Conservation (phyloP, 2,113 vertebrate species). For the Xyrauchen texanus region DNA sequence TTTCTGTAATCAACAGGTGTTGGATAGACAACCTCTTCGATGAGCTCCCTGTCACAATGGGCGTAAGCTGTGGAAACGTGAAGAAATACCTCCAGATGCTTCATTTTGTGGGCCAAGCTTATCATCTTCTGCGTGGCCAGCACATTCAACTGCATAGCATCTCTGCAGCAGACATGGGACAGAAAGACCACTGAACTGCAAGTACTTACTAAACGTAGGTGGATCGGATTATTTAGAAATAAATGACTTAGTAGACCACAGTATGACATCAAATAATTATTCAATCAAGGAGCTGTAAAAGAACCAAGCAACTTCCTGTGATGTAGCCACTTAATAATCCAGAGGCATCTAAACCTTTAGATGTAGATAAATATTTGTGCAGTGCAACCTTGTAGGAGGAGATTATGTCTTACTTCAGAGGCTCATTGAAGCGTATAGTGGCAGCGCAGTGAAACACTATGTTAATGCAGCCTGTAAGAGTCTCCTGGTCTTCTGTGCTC, state of each 20-base stretch:
- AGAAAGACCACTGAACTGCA: neutral
- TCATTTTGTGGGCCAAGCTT: constrained; percentile 85
- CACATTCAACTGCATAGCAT: constrained; percentile 94
- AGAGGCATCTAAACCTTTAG: no score
- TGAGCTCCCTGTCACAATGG: constrained; percentile 92
- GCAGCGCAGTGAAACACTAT: constrained; percentile 96
- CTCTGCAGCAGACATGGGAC: constrained; percentile 68
- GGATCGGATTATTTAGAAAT: neutral
- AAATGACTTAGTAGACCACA: no score
- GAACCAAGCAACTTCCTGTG: no score
- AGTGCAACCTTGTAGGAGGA: no score
- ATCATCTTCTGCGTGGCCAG: constrained; percentile 90
- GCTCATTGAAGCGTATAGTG: constrained; percentile 94
- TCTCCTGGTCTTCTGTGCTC: constrained; percentile 81
- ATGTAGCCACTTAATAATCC: no score
- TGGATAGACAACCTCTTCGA: constrained; percentile 90
- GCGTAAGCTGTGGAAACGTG: constrained; percentile 96
- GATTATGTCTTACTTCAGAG: constrained; percentile 83
- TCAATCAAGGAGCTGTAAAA: no score
- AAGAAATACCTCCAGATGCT: constrained; percentile 89
- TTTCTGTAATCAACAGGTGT: constrained; percentile 92
- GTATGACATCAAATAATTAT: no score
- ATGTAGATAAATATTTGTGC: neutral
- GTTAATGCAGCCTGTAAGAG: constrained; percentile 80
- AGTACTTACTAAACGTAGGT: neutral